Conservation (phyloP, 2,797 vertebrate genomes). For the Clarias platycephalus region DNA sequence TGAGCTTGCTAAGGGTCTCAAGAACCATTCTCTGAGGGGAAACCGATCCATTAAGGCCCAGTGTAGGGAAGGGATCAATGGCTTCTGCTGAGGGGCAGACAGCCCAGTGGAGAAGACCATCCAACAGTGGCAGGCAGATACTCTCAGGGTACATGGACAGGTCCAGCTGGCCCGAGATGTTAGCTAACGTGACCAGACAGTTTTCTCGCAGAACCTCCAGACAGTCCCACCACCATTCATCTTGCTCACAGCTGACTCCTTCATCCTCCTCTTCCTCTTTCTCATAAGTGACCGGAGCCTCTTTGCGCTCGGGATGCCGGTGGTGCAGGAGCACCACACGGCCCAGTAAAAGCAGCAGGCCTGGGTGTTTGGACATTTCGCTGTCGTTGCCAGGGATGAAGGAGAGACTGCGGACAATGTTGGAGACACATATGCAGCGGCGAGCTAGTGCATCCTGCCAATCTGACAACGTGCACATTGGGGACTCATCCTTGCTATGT, state of each 20-base stretch:
- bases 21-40: conserved; percentile 98
- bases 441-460: conserved; percentile 96
- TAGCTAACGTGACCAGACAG: conserved; percentile 94
- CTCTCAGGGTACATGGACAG: conserved; percentile 95
- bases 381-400: conserved; percentile 95
- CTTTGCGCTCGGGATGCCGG: conserved; percentile 94
- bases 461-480: conserved; percentile 89
- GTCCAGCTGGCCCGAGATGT: conserved; percentile 98
- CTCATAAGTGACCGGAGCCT: conserved; percentile 93
- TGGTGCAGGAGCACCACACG: conserved; percentile 94
- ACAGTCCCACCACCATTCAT: conserved; percentile 99
- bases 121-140: conserved; percentile 95
- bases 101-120: conserved; percentile 96
- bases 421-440: conserved; percentile 95
- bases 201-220: conserved; percentile 95
- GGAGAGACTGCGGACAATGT: conserved; percentile 95
- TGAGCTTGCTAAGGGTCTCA: conserved; percentile 98
- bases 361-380: conserved; percentile 97
- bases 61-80: conserved; percentile 92
- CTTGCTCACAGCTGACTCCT: conserved; percentile 89
- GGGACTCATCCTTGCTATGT: conserved; percentile 95
- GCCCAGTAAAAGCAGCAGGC: conserved; percentile 91
- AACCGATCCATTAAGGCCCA: conserved; percentile 90
- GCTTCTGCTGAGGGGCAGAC: conserved; percentile 98
- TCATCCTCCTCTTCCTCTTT: conserved; percentile 96